These are phyloP conservation scores for Tachina fera DNA, from an alignment of 2,888 invertebrate species.

Conservation along the genomic window DNA sequence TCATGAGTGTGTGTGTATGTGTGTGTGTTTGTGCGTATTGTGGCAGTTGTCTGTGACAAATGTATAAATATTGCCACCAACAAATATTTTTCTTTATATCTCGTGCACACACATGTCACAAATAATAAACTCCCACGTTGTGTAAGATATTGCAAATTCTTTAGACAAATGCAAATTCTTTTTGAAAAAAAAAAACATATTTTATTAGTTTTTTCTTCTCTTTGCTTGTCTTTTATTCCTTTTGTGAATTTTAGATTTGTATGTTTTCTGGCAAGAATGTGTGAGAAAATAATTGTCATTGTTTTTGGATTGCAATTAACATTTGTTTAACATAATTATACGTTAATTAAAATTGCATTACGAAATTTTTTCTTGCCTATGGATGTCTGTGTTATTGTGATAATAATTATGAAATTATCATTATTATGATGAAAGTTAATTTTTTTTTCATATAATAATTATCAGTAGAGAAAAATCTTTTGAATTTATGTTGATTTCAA, in stretches of 20 bases:
- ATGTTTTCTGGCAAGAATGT: conserved; percentile 66
- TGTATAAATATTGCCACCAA: conserved; percentile 68
- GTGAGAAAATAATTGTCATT: conserved; percentile 71
- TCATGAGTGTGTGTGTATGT: neutral
- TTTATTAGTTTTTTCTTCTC: conserved; percentile 31
- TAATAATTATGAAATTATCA: conserved; percentile 62
- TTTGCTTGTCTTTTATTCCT: conserved; percentile 24
- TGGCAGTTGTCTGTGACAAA: conserved; percentile 60
- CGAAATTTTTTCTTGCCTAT: conserved; percentile 9
- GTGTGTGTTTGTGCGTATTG: conserved; percentile 2
- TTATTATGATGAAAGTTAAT: conserved; percentile 46
- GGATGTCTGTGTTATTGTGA: neutral
- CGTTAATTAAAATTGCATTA: conserved; percentile 66
- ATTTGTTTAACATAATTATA: conserved; percentile 67
- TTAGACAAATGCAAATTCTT: conserved; percentile 32
- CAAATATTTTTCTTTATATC: conserved; percentile 13
- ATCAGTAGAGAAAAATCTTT: conserved; percentile 51
- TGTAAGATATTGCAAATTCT: conserved; percentile 64
- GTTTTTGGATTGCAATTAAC: conserved; percentile 67
- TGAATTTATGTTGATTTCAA: conserved; percentile 43
- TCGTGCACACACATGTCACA: conserved; percentile 4
- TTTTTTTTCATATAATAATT: conserved; percentile 58
- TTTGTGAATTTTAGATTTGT: conserved; percentile 45
- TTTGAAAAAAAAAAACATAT: neutral
- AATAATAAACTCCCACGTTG: conserved; percentile 70